phyloP scores from a whole-genome alignment of 2,113 vertebrate species.

The Hipposideros armiger region DNA sequence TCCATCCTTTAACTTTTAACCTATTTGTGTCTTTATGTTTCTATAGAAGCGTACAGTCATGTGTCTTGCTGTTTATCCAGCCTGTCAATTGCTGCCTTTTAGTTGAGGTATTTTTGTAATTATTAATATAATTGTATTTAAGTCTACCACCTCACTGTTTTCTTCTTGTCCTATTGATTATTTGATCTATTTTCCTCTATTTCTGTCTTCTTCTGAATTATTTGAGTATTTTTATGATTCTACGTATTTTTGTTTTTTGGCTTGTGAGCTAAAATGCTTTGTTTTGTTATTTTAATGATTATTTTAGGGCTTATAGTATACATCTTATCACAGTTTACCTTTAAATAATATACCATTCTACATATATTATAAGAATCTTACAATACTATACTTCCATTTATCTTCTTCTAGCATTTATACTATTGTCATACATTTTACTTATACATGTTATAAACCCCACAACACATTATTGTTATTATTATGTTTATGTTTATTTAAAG shows the following conservation, averaged over 20 bases:
- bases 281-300: neutral
- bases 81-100: neutral
- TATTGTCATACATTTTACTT: neutral
- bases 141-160: neutral
- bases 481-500: conserved; percentile 6
- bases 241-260: neutral
- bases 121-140: neutral
- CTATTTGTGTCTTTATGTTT: neutral
- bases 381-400: neutral
- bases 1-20: neutral
- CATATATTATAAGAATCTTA: neutral
- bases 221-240: conserved; percentile 5
- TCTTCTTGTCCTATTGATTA: neutral
- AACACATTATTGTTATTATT: neutral
- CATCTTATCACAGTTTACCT: neutral
- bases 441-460: neutral
- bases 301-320: neutral
- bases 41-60: neutral
- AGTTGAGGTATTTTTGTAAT: neutral
- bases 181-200: neutral
- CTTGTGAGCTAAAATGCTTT: neutral
- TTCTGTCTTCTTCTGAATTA: neutral
- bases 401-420: neutral
- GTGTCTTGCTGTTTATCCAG: neutral
- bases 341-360: neutral